A percentile compares a stretch with the other conserved stretches of the same genome.
These are phyloP conservation scores for Helicolenus hilgendorfi DNA, from an alignment of 2,797 vertebrate species.

Conservation along the genomic window DNA sequence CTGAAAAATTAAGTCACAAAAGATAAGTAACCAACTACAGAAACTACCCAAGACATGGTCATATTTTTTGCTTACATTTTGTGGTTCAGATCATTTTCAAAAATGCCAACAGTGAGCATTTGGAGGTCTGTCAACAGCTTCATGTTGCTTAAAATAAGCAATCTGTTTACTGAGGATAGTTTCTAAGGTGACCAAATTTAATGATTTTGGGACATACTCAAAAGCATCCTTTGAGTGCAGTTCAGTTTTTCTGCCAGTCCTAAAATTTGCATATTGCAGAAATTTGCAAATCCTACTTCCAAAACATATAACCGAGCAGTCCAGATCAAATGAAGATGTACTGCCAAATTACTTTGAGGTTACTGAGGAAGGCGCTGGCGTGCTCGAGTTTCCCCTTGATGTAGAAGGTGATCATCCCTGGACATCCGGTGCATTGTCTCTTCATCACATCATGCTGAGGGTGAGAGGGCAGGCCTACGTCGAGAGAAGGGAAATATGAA, in stretches of 20 bases:
- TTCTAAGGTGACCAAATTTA: neutral
- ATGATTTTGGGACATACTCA: neutral
- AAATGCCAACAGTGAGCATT: neutral
- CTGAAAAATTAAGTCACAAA: neutral
- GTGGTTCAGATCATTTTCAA: neutral
- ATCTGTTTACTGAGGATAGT: neutral
- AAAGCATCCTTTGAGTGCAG: neutral
- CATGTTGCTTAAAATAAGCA: neutral
- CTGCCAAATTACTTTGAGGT: conserved; percentile 91
- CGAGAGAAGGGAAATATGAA: neutral
- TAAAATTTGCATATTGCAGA: neutral
- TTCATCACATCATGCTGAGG: conserved; percentile 93
- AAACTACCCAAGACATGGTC: neutral
- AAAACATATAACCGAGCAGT: neutral
- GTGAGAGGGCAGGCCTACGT: conserved; percentile 94
- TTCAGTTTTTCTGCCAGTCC: neutral
- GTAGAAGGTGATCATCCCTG: conserved; percentile 95
- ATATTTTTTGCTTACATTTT: neutral
- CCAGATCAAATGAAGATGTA: neutral
- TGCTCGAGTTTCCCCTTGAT: conserved; percentile 93
- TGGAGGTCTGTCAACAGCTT: neutral
- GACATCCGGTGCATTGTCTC: conserved; percentile 93
- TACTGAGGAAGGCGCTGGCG: conserved; percentile 92
- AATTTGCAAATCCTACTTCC: neutral
- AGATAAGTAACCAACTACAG: neutral